These are phyloP conservation scores for Aurelia sp. DNA, from an alignment of 30 jellyfish, hydroid and myxozoan species.

Conservation along the genomic window DNA sequence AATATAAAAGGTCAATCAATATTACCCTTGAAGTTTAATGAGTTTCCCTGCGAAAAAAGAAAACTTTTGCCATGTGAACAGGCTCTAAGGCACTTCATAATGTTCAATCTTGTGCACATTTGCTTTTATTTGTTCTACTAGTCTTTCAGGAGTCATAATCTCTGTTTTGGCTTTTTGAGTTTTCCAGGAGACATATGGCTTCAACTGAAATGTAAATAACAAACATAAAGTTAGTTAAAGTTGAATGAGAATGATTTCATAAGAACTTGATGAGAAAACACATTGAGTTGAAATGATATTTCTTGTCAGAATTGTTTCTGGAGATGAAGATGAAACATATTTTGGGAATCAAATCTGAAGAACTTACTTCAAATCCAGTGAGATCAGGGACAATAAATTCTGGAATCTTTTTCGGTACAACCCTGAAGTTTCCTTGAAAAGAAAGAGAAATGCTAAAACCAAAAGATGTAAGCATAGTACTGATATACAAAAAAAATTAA, in stretches of 20 bases:
- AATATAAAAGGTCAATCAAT: too few species aligned
- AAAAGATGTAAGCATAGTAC: too few species aligned
- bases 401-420: constrained; percentile 85
- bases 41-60: too few species aligned
- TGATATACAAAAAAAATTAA: too few species aligned
- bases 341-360: not conserved
- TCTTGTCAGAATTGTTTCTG: not conserved
- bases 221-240: not conserved
- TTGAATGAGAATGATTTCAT: not conserved
- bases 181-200: constrained; percentile 95
- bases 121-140: constrained; percentile 64
- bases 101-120: constrained; percentile 70
- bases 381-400: constrained; percentile 92
- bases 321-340: too few species aligned
- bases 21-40: too few species aligned
- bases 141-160: constrained; percentile 84
- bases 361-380: constrained; percentile 81
- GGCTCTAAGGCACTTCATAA: constrained; percentile 77
- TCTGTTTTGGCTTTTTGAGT: constrained; percentile 55
- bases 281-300: too few species aligned
- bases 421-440: constrained; percentile 58
- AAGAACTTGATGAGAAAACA: not conserved
- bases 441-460: too few species aligned
- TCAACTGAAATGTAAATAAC: constrained; percentile 59
- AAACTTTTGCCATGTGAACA: too few species aligned